phyloP scores from a whole-genome alignment of 2,888 invertebrate species.

The Pasiphila rectangulata region DNA sequence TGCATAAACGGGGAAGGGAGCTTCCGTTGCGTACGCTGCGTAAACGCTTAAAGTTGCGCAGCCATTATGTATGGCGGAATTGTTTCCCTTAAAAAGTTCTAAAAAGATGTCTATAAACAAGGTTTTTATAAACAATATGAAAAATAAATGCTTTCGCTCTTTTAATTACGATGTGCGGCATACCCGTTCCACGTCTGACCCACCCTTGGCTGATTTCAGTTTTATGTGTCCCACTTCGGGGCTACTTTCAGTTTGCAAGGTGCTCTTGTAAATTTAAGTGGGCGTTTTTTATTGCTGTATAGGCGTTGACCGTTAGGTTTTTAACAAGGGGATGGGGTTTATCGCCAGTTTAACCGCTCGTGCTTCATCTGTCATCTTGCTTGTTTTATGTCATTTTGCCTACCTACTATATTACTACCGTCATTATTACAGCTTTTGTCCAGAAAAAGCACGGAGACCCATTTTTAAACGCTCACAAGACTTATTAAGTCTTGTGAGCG shows the following conservation, averaged over 20 bases:
- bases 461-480: too few species aligned
- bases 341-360: slow-evolving; percentile 1
- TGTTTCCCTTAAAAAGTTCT: too few species aligned
- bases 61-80: too few species aligned
- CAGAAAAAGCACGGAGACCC: neutral
- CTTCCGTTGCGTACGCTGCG: too few species aligned
- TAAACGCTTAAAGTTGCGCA: too few species aligned
- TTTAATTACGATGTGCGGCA: neutral
- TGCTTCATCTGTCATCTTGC: slow-evolving; percentile 2
- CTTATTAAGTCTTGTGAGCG: too few species aligned
- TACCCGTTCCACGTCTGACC: neutral
- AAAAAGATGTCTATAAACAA: too few species aligned
- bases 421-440: too few species aligned
- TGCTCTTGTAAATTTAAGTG: slow-evolving; percentile 32
- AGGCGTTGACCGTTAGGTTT: slow-evolving; percentile 19
- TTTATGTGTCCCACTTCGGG: slow-evolving; percentile 43
- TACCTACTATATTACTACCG: too few species aligned
- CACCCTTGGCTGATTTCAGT: neutral
- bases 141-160: neutral
- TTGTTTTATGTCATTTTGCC: too few species aligned
- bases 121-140: neutral
- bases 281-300: slow-evolving; percentile 24
- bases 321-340: slow-evolving; percentile 8
- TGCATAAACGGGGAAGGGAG: too few species aligned
- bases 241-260: slow-evolving; percentile 31